Percentiles rank a stretch among this genome's conserved stretches.
These are phyloP conservation scores for Heliconius hortense DNA, from an alignment of 2,888 invertebrate species.

Conservation along the genomic window DNA sequence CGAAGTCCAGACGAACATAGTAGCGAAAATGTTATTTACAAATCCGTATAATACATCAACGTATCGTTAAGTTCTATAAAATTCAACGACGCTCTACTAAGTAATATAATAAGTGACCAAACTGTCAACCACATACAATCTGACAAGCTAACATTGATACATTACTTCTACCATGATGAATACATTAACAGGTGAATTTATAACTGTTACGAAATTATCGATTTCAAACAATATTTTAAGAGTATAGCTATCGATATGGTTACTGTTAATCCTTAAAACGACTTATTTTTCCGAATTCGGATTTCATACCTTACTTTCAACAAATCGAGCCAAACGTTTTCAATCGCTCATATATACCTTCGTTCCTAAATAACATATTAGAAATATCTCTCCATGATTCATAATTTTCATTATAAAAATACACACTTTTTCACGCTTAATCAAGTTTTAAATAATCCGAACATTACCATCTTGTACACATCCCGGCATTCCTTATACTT, in stretches of 20 bases:
- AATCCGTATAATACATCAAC: conserved; percentile 56
- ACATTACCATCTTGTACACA: conserved; percentile 58
- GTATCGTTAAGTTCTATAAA: conserved; percentile 61
- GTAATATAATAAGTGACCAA: conserved; percentile 68
- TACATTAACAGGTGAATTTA: conserved; percentile 79
- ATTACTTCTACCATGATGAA: conserved; percentile 74
- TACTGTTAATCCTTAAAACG: conserved; percentile 65
- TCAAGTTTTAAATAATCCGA: conserved; percentile 49
- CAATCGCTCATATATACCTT: conserved; percentile 52
- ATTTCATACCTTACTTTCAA: conserved; percentile 55
- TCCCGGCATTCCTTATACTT: conserved; percentile 69
- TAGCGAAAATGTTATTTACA: conserved; percentile 68
- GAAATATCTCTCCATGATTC: conserved; percentile 57
- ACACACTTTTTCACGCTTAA: conserved; percentile 67
- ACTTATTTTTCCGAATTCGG: conserved; percentile 67
- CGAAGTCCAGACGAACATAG: conserved; percentile 53
- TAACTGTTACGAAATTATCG: conserved; percentile 72
- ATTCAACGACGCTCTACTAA: conserved; percentile 69
- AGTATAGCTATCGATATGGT: conserved; percentile 77
- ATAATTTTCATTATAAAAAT: conserved; percentile 75
- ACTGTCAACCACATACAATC: conserved; percentile 69
- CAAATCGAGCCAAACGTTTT: conserved; percentile 50
- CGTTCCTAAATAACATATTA: conserved; percentile 72
- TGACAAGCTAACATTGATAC: conserved; percentile 78
- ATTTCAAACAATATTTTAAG: conserved; percentile 66